Conservation (phyloP, 2,113 vertebrate species). For the Gorsachius goisagi region DNA sequence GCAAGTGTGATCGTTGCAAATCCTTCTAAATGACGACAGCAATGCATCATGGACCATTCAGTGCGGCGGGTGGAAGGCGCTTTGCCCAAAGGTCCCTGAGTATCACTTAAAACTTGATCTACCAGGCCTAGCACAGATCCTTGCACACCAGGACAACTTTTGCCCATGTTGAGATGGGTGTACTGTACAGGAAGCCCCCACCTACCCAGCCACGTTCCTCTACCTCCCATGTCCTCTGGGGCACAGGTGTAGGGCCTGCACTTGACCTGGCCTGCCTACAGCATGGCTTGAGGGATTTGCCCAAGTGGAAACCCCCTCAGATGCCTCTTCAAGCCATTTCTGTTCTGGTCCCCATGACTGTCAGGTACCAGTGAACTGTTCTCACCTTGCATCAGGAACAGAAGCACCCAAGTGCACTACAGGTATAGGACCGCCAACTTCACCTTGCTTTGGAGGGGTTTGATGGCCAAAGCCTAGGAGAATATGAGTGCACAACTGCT, state of each 20-base stretch:
- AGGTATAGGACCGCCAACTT: neutral
- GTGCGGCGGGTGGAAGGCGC: rapidly evolving
- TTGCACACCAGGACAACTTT: neutral
- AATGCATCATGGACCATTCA: rapidly evolving
- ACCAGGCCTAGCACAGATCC: neutral
- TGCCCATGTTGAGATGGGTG: neutral
- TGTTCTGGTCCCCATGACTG: neutral
- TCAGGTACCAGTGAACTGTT: neutral
- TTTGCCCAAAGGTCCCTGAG: neutral
- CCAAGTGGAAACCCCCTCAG: neutral
- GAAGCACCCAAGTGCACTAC: neutral
- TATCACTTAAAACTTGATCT: neutral
- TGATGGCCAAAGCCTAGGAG: neutral
- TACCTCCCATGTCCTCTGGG: neutral
- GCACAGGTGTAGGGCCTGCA: rapidly evolving
- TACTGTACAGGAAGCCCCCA: neutral
- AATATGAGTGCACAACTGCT: neutral
- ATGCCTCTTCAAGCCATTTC: neutral
- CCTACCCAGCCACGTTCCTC: rapidly evolving
- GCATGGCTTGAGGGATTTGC: neutral
- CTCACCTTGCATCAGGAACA: neutral
- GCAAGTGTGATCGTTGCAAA: neutral
- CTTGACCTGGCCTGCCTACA: neutral
- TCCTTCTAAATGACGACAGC: neutral
- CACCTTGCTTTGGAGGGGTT: neutral